These are phyloP conservation scores for Drosophila equinoxialis DNA, from an alignment of 1,140 invertebrate species.

Conservation along the genomic window DNA sequence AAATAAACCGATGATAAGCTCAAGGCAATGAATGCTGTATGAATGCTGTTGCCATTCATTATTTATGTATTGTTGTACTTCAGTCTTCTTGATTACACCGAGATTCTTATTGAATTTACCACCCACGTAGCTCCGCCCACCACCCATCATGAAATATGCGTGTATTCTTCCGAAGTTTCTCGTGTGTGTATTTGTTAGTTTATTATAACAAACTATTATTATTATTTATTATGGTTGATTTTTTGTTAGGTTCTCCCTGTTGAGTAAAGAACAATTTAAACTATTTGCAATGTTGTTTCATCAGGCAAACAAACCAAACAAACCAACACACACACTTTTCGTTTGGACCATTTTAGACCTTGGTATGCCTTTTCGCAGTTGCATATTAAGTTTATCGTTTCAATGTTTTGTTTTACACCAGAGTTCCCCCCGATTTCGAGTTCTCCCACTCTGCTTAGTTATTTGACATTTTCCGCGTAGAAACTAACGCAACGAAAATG, in stretches of 20 bases:
- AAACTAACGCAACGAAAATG: slow-evolving; percentile 63
- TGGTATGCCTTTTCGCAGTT: slow-evolving; percentile 51
- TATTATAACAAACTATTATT: slow-evolving; percentile 37
- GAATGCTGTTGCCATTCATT: slow-evolving; percentile 64
- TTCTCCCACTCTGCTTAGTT: not conserved
- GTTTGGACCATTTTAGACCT: slow-evolving; percentile 23
- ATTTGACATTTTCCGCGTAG: slow-evolving; percentile 43
- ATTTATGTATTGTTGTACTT: slow-evolving; percentile 74
- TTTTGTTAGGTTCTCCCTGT: slow-evolving; percentile 23
- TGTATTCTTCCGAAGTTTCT: slow-evolving; percentile 3
- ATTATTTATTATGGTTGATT: slow-evolving; percentile 42
- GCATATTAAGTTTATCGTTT: slow-evolving; percentile 59
- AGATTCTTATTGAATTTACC: slow-evolving; percentile 63
- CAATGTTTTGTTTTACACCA: slow-evolving; percentile 6
- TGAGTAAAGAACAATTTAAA: slow-evolving; percentile 64
- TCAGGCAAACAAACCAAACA: slow-evolving; percentile 40
- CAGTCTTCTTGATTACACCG: slow-evolving; percentile 60
- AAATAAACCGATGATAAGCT: slow-evolving; percentile 76
- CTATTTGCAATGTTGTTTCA: slow-evolving; percentile 43
- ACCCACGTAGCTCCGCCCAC: too few relatives aligned
- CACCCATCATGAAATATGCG: too few relatives aligned
- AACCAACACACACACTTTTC: slow-evolving; percentile 2
- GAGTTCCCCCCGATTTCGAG: not conserved
- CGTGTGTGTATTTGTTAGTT: slow-evolving; percentile 46
- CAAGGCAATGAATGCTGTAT: slow-evolving; percentile 45